Base-by-base conservation (phyloP, 2,888 invertebrate genomes). In the Teinopalpus imperialis region DNA sequence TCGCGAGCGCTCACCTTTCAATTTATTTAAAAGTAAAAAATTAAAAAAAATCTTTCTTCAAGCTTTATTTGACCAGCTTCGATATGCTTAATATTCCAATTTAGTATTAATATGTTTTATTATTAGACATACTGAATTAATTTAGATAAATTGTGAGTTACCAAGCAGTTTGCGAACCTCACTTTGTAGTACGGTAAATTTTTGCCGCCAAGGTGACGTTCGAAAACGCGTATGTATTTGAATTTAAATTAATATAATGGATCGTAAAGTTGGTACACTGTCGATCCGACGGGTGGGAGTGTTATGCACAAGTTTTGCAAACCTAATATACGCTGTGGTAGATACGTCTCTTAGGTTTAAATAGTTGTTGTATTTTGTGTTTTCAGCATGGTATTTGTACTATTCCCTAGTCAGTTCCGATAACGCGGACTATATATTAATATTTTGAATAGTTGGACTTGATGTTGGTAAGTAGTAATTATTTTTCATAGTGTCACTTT, bases 321-420 rank as follows among this genome's bases (percentile, higher is more conserved):
- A 70, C 69, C 59, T 59, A 69, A 69, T 55, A 65, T 70, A 68
- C 63, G 58, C 53, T 62, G 61, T 55, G 59, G 57, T 69, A 67
- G 69, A 74, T 43, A 43, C 65, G 68, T 66, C 61, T 75, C 61
- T 74, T 85, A 83, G 81, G 74, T 83, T 81, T 60, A 66, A 52
- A 66, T 83, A 74, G 75, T 79, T 81, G 85, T 86, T 87, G 83
- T 86, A 69, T 75, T 76, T 80, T 80, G 74, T 82, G 81, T 74
- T 75, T 74, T 68, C 67, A 62, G 63, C 70, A 69, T 74, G 56
- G 64, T 66, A 66, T 71, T 66, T 64, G 74, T 73, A 75, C 68
- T 75, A 69, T 69, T 69, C 70, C 24, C 57, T 77, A 79, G 74
- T 76, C 72, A 65, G 57, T 47, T 42, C 48, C 59, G 56, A 63